These are phyloP conservation scores for Clitarchus hookeri DNA, from an alignment of 2,888 invertebrate species.

Conservation along the genomic window DNA sequence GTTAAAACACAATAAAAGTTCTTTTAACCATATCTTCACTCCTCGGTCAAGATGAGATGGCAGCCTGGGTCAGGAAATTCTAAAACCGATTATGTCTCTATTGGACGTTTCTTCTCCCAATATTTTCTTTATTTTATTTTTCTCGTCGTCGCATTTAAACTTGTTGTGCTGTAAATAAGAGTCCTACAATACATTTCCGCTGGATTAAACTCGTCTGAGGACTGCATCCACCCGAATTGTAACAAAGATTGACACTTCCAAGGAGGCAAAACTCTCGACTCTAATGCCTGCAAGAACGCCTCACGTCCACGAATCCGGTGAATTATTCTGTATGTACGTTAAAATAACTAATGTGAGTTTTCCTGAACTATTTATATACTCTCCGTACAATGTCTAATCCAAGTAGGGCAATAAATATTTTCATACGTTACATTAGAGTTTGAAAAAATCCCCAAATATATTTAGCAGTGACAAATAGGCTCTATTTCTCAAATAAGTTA, in stretches of 20 bases:
- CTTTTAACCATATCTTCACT: not conserved
- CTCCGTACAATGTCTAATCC: no score
- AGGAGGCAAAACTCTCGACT: not conserved
- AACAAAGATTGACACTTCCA: slow-evolving; percentile 10
- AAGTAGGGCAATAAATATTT: no score
- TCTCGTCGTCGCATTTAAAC: not conserved
- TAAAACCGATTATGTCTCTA: slow-evolving; percentile 1
- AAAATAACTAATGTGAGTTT: not conserved
- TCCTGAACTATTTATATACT: no score
- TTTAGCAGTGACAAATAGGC: no score
- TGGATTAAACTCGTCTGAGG: not conserved
- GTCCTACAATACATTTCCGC: slow-evolving; percentile 2
- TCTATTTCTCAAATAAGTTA: no score
- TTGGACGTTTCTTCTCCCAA: not conserved
- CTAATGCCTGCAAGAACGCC: not conserved
- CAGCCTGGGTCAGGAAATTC: not conserved
- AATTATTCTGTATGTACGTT: not conserved
- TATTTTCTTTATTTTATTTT: not conserved
- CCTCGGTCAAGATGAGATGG: not conserved
- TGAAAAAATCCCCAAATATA: no score
- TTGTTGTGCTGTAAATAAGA: slow-evolving; percentile 14
- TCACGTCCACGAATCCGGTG: not conserved
- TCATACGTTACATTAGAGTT: no score
- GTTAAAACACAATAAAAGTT: no score
- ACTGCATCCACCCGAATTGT: not conserved